phyloP scores from a whole-genome alignment of 2,113 vertebrate genomes.

The Pyrgilauda ruficollis region DNA sequence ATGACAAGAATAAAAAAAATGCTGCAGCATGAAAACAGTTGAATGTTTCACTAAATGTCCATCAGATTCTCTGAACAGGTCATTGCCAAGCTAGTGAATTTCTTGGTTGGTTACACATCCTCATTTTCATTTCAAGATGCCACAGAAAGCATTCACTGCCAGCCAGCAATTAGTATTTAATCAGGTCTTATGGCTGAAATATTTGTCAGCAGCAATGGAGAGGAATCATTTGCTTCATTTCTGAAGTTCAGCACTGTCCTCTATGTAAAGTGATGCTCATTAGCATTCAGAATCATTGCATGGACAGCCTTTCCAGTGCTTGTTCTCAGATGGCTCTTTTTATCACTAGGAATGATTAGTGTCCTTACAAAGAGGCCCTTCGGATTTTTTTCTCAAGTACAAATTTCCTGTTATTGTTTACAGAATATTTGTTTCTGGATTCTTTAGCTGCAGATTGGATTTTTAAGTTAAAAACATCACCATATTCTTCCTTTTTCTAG shows the following conservation, averaged over 20 bases:
- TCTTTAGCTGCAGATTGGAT: not conserved
- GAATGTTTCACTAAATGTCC: not conserved
- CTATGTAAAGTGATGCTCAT: constrained; percentile 5
- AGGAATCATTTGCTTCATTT: constrained; percentile 36
- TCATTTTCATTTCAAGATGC: constrained; percentile 63
- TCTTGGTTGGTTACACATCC: constrained; percentile 52
- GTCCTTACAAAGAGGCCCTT: constrained; percentile 5
- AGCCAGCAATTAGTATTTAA: constrained; percentile 58
- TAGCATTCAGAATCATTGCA: constrained; percentile 2
- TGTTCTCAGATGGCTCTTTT: constrained; percentile 35
- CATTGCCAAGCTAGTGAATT: constrained; percentile 14
- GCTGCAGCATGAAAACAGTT: not conserved
- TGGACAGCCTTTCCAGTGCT: constrained; percentile 12
- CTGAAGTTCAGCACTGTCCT: constrained; percentile 14
- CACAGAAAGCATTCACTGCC: constrained; percentile 32
- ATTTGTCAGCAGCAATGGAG: constrained; percentile 52
- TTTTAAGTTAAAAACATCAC: constrained; percentile 7
- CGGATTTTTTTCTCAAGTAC: constrained; percentile 6
- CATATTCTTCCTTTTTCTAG: not conserved
- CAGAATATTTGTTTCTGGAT: not conserved
- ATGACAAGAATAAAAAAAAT: not conserved
- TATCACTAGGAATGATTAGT: constrained; percentile 8
- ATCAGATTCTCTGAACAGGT: constrained; percentile 4
- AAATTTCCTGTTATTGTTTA: constrained; percentile 5
- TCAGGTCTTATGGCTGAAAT: constrained; percentile 61